Percentiles rank a stretch among this genome's conserved stretches.
Evolutionary conservation across 2,888 invertebrate genomes (phyloP).

Genomic region (Craniophora ligustri): DNA sequence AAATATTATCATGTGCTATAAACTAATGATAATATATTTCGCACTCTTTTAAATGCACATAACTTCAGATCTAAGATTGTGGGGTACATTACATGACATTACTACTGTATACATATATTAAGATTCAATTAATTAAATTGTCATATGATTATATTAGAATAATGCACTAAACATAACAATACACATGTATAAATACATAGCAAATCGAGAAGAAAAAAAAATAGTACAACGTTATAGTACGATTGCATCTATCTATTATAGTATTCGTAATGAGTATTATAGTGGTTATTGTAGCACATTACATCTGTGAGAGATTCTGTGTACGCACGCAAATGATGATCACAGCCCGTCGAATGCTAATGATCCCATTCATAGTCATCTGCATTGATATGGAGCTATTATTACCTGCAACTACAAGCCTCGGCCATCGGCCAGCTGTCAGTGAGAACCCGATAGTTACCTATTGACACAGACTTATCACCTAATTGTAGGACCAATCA

Average conservation of each 20-base stretch:
- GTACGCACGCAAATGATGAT: slow-evolving; percentile 71
- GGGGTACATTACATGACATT: too few relatives aligned
- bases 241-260: background rate
- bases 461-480: slow-evolving; percentile 59
- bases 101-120: too few relatives aligned
- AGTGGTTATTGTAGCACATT: background rate
- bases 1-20: too few relatives aligned
- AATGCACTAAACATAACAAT: too few relatives aligned
- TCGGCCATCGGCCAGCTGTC: slow-evolving; percentile 59
- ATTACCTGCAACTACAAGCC: slow-evolving; percentile 68
- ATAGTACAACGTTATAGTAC: too few relatives aligned
- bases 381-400: slow-evolving; percentile 78
- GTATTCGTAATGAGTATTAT: background rate
- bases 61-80: too few relatives aligned
- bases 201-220: too few relatives aligned
- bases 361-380: slow-evolving; percentile 84
- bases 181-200: too few relatives aligned
- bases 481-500: slow-evolving; percentile 56
- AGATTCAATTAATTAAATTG: too few relatives aligned
- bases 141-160: too few relatives aligned
- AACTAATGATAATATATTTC: too few relatives aligned
- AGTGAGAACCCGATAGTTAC: slow-evolving; percentile 55
- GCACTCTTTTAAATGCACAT: too few relatives aligned
- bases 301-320: slow-evolving; percentile 26
- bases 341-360: slow-evolving; percentile 71